Base-by-base conservation (phyloP, 1,140 invertebrate genomes). In the Gonatopus flavifemur region DNA sequence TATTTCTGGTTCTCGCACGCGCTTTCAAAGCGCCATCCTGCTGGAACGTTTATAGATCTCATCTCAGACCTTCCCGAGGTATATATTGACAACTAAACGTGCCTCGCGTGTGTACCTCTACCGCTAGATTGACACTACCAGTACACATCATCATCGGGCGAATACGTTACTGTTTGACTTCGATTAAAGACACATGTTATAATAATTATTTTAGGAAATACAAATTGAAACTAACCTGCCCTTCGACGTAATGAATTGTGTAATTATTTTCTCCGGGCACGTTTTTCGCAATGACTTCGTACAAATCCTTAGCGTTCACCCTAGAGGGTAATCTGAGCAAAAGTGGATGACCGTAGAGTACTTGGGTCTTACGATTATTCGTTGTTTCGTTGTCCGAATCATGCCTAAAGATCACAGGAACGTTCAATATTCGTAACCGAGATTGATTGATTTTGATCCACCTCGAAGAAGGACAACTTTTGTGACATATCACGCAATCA, bases 291-390 rank as follows among this genome's bases (percentile, higher is more conserved):
- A 87, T 64, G 39, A 75, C 73, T 12, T 78, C 69, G 55, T 83
- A 76, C 2, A 88, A 66, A 44, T 78, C 70, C 22, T 63, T 67
- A 38, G 82, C 81, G 28, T 76, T 68, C n/a, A 87, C 67, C 22
- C 72, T 65, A 43, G 81, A 85, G 10, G 85, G 82, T 41, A 87
- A 68, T 58, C 80, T 77, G 8, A 87, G 54, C 16, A 87, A 57
- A 46, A 76, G 69, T 1, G 85, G 85, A 66, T 86, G 78, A 35
- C 83, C 83, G 60, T 86, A 82, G 5, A 86, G 70, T 39, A 76
- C 72, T 4, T 76, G 76, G 32, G 64, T 54, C 28, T 73, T 77
- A 30, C 72, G 70, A 51, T 83, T 83, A 44, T 83, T 82, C 22
- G 81, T 77, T 1, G 75, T 74, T 52, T 83, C 79, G 12, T 78